Evolutionary conservation across 2,888 invertebrate genomes (phyloP).

Genomic region (Phaonia tiefii): DNA sequence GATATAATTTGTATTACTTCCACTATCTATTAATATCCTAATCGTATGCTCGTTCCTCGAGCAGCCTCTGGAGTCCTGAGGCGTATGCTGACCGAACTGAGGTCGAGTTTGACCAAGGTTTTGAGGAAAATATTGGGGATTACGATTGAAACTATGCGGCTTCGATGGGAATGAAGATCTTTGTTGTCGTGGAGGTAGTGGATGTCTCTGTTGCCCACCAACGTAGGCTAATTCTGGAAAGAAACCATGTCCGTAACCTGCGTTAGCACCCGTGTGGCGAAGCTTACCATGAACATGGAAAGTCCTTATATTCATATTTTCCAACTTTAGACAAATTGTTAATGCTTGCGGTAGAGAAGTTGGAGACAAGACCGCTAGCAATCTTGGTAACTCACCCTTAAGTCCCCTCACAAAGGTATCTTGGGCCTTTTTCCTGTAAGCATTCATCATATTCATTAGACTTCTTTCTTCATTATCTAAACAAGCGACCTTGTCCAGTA

Average conservation of each 20-base stretch:
- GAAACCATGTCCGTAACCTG: not conserved
- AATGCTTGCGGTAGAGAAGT: no score
- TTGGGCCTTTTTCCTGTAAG: not conserved
- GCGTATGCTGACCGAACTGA: not conserved
- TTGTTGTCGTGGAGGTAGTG: not conserved
- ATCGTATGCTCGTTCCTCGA: conserved; percentile 2
- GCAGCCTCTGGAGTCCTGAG: no score
- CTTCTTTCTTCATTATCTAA: no score
- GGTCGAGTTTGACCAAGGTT: no score
- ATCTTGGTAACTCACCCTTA: no score
- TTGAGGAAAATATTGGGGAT: no score
- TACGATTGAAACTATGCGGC: not conserved
- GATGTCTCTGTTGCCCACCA: no score
- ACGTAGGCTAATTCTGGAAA: not conserved
- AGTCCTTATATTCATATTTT: not conserved
- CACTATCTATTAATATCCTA: conserved; percentile 4
- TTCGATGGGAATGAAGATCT: not conserved
- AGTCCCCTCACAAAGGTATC: no score
- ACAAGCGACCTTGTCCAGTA: conserved; percentile 35
- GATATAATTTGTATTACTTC: conserved; percentile 23
- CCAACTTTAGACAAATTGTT: no score
- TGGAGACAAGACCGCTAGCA: no score
- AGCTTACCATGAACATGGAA: not conserved
- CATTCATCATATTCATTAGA: not conserved
- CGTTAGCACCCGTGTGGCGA: not conserved